Percentiles rank a stretch among this genome's conserved stretches.
These are phyloP conservation scores for Pimephales promelas DNA, from an alignment of 2,113 vertebrate genomes.

Conservation along the genomic window DNA sequence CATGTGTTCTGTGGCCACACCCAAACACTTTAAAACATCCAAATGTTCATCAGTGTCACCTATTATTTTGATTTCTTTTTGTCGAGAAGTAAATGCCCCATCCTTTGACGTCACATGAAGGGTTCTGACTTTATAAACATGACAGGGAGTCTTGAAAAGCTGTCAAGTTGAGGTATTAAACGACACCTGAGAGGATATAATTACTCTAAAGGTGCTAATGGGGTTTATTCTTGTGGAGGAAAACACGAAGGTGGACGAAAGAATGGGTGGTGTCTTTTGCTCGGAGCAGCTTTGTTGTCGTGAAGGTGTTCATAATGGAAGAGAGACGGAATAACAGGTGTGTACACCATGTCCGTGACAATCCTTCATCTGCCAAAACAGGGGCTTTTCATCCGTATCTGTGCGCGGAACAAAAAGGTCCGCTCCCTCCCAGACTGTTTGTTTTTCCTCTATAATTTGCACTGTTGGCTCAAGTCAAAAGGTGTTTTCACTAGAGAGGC, in stretches of 20 bases:
- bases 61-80: slow-evolving; percentile 9
- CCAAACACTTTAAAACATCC: slow-evolving; percentile 51
- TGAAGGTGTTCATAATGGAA: slow-evolving; percentile 59
- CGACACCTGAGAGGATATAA: slow-evolving; percentile 68
- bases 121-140: slow-evolving; percentile 58
- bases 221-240: slow-evolving; percentile 62
- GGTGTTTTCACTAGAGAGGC: slow-evolving; percentile 70
- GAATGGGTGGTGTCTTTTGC: slow-evolving; percentile 62
- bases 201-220: slow-evolving; percentile 68
- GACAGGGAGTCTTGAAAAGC: slow-evolving; percentile 59
- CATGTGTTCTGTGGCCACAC: slow-evolving; percentile 36
- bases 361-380: slow-evolving; percentile 54
- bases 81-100: slow-evolving; percentile 13
- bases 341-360: slow-evolving; percentile 48
- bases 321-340: slow-evolving; percentile 61
- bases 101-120: slow-evolving; percentile 47
- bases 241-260: slow-evolving; percentile 57
- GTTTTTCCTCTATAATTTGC: slow-evolving; percentile 66
- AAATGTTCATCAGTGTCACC: slow-evolving; percentile 33
- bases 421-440: slow-evolving; percentile 63
- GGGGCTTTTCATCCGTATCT: slow-evolving; percentile 42
- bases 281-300: slow-evolving; percentile 55
- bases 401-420: slow-evolving; percentile 58
- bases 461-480: slow-evolving; percentile 61
- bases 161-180: slow-evolving; percentile 60